Evolutionary conservation across 2,113 vertebrate genomes (phyloP), one percentile per base, ranked within the genome.

Genomic region (Podarcis raffonei): DNA sequence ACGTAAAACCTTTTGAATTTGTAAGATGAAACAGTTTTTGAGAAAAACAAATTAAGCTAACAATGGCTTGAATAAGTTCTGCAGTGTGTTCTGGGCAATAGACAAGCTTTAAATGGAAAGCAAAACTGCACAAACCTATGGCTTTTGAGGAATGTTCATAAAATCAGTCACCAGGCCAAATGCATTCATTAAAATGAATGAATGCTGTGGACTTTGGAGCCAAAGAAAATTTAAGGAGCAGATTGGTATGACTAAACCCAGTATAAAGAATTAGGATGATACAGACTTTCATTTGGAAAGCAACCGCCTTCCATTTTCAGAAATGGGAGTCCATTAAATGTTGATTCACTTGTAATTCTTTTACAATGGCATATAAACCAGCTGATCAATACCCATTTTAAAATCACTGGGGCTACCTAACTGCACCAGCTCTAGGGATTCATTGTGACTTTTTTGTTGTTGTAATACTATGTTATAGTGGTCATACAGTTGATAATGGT

Each of bases 51-150:
- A 65, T 76, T 74, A 89, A 75, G 69, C 86, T 78, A 92, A 68
- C 91, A 90, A 92, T 89, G 81, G 87, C 92, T 95, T 95, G 65
- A 90, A 92, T 92, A 59, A 88, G 82, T 88, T 93, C 75, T 93
- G 27, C 74, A 93, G 72, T 82, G 30, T 83, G 13, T 57, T 85
- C 89, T 90, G 90, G 91, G 77, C 16, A 90, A 89, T 65, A 92
- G 68, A 93, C 93, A 92, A 93, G 90, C 75, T 92, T 23, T 92
- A 89, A 96, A 91, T 91, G 86, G 89, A 94, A 95, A 95, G 94
- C 74, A 95, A 91, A 93, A 81, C 91, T 87, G 79, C 75, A 32
- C 57, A 89, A 76, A 90, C 91, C 81, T 94, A 94, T 89, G 90
- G 94, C 91, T 57, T 90, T 89, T 81, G 86, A 90, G 78, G 91